Evolutionary conservation across 2,797 vertebrate species (phyloP).

Genomic region (Dendrocincla fuliginosa): DNA sequence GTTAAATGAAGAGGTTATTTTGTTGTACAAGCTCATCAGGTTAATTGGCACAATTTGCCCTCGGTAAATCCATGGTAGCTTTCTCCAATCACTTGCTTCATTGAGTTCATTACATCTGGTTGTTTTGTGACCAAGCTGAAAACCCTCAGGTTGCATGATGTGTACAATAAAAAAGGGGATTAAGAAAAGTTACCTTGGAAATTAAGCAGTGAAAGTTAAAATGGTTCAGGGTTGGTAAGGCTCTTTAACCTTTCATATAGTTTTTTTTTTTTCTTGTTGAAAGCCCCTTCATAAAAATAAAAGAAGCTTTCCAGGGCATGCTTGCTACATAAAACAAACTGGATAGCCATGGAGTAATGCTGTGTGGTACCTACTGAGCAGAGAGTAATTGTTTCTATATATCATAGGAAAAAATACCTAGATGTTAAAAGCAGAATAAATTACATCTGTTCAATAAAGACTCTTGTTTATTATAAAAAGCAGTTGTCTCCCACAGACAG

Average conservation of each 20-base stretch:
- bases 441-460: not conserved
- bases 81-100: not conserved
- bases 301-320: not conserved
- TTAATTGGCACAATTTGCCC: not conserved
- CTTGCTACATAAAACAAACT: not conserved
- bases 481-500: not conserved
- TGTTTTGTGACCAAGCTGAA: not conserved
- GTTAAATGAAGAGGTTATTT: not conserved
- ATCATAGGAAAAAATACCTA: not conserved
- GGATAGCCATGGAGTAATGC: not conserved
- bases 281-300: not conserved
- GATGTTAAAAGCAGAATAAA: not conserved
- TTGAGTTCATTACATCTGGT: not conserved
- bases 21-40: not conserved
- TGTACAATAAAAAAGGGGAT: not conserved
- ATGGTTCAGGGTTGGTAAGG: not conserved
- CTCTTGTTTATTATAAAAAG: not conserved
- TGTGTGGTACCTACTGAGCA: not conserved
- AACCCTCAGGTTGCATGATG: not conserved
- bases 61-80: not conserved
- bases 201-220: not conserved
- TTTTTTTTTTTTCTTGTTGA: not conserved
- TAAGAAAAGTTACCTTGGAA: not conserved
- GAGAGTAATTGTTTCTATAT: slow-evolving; percentile 7
- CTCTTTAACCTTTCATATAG: not conserved